Conservation (phyloP, 1,140 invertebrate genomes). For the Dolichoris vasculosae region DNA sequence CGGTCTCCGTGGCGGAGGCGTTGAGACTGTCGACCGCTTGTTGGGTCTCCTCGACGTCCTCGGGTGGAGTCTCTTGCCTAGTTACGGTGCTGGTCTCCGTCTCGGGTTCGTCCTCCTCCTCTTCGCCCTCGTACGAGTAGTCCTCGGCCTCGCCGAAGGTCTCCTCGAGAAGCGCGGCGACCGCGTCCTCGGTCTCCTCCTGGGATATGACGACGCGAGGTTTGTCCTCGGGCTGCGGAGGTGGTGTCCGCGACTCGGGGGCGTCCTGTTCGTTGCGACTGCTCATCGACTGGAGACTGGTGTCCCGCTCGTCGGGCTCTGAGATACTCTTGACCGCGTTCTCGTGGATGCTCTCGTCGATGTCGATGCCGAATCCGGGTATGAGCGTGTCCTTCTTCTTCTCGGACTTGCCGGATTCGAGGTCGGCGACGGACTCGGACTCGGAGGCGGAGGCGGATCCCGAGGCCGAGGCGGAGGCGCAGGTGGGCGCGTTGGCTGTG, state of each 20-base stretch:
- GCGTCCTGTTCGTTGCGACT: slow-evolving; percentile 66
- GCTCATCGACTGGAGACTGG: slow-evolving; percentile 63
- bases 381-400: slow-evolving; percentile 80
- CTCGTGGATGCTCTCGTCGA: slow-evolving; percentile 85
- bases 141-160: slow-evolving; percentile 82
- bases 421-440: slow-evolving; percentile 46
- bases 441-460: slow-evolving; percentile 12
- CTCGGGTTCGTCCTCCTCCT: slow-evolving; percentile 60
- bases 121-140: slow-evolving; percentile 74
- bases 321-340: slow-evolving; percentile 86
- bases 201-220: slow-evolving; percentile 89
- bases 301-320: slow-evolving; percentile 75
- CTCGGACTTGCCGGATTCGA: slow-evolving; percentile 64
- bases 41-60: slow-evolving; percentile 85
- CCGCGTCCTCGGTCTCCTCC: slow-evolving; percentile 93
- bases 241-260: slow-evolving; percentile 59
- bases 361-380: slow-evolving; percentile 81
- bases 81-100: neutral
- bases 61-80: slow-evolving; percentile 66
- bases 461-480: slow-evolving; percentile 8
- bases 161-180: slow-evolving; percentile 89
- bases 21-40: slow-evolving; percentile 85
- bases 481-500: slow-evolving; percentile 55
- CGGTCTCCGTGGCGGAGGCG: slow-evolving; percentile 75
- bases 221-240: slow-evolving; percentile 80